phyloP scores from a whole-genome alignment of 2,888 invertebrate species.

The Odontomyia ornata region DNA sequence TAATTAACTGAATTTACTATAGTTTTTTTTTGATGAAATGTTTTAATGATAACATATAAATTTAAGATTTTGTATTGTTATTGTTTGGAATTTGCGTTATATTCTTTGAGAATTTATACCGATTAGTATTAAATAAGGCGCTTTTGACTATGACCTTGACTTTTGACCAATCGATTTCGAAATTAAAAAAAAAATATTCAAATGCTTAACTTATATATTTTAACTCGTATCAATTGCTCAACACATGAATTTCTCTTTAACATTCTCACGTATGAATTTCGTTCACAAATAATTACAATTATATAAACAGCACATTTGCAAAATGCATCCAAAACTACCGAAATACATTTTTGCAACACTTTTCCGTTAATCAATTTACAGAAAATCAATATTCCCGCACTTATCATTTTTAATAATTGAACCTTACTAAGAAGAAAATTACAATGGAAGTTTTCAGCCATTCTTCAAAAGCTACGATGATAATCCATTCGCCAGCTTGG shows the following conservation, averaged over 20 bases:
- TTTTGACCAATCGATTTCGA: no score
- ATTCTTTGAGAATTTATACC: no score
- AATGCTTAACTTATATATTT: no score
- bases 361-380: neutral
- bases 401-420: neutral
- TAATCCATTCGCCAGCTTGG: neutral
- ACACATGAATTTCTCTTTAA: neutral
- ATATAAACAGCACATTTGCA: neutral
- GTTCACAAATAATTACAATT: neutral
- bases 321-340: neutral
- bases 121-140: no score
- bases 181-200: no score
- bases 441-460: neutral
- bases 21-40: no score
- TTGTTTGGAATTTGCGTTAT: no score
- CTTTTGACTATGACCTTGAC: no score
- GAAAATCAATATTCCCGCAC: neutral
- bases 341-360: neutral
- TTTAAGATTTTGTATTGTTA: no score
- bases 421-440: neutral
- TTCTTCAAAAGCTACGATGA: neutral
- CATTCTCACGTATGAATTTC: neutral
- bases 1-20: no score
- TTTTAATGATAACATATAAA: no score
- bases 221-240: no score